These are phyloP conservation scores for Hypercompe scribonia DNA, from an alignment of 2,888 invertebrate genomes.

Conservation along the genomic window DNA sequence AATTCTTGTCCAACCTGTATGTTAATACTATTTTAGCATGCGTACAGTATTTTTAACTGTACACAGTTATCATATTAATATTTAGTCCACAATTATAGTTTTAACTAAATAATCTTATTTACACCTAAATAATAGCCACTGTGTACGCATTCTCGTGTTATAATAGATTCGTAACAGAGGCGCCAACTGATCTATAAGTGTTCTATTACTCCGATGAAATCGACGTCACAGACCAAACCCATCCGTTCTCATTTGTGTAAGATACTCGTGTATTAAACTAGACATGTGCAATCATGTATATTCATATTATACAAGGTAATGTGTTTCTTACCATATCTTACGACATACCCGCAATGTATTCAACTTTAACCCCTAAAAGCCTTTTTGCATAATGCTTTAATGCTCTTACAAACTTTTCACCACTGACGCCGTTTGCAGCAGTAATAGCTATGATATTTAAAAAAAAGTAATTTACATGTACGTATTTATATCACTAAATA, in stretches of 20 bases:
- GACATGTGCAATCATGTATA: constrained; percentile 51
- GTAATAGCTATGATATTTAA: background rate
- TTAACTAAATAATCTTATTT: background rate
- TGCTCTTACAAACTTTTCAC: background rate
- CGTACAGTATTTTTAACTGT: too few species aligned
- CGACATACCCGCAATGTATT: constrained; percentile 56
- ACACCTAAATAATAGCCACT: background rate
- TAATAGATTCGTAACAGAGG: background rate
- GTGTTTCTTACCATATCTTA: constrained; percentile 58
- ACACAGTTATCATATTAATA: background rate
- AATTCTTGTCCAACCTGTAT: too few species aligned
- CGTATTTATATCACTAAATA: too few species aligned
- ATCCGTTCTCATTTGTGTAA: constrained; percentile 36
- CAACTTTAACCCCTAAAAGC: constrained; percentile 70
- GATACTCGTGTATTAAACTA: constrained; percentile 33
- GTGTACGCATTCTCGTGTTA: background rate
- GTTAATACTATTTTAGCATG: background rate
- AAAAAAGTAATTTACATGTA: too few species aligned
- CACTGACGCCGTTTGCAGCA: background rate
- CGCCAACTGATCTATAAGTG: background rate
- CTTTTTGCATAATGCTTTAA: constrained; percentile 55
- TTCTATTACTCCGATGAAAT: constrained; percentile 10
- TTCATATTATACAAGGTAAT: constrained; percentile 61
- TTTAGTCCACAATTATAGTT: background rate
- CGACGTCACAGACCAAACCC: constrained; percentile 22